A percentile compares a stretch with the other conserved stretches of the same genome.
These are phyloP conservation scores for Lycaon pictus DNA, from an alignment of 2,113 vertebrate species.

Conservation along the genomic window DNA sequence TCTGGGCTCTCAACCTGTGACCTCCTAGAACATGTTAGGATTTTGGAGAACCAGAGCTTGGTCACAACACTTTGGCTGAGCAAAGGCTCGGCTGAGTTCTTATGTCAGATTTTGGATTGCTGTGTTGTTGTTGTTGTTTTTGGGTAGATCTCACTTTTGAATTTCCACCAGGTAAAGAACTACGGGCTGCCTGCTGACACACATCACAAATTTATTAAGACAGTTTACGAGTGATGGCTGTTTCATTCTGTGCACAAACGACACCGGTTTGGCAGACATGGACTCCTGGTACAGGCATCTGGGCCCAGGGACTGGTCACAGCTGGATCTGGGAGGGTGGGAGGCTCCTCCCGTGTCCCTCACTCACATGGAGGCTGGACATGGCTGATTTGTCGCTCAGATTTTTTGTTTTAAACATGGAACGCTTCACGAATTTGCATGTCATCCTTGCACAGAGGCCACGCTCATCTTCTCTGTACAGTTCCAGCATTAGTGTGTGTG, in stretches of 20 bases:
- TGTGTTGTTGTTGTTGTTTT: too few relatives aligned
- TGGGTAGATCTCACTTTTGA: neutral
- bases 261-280: neutral
- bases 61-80: neutral
- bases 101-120: too few relatives aligned
- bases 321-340: neutral
- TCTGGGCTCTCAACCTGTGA: neutral
- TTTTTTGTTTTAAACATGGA: neutral
- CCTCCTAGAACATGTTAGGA: neutral
- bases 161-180: neutral
- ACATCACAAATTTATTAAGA: neutral
- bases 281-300: neutral
- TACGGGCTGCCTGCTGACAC: neutral
- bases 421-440: neutral
- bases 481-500: neutral
- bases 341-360: neutral
- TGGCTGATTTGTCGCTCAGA: accelerated
- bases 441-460: neutral
- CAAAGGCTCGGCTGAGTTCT: neutral
- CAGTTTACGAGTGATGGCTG: too few relatives aligned
- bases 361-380: too few relatives aligned
- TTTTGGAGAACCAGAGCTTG: neutral
- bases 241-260: neutral
- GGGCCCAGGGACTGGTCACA: neutral
- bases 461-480: neutral